Conservation (phyloP, 2,797 vertebrate species). For the Phalloptychus januarius region DNA sequence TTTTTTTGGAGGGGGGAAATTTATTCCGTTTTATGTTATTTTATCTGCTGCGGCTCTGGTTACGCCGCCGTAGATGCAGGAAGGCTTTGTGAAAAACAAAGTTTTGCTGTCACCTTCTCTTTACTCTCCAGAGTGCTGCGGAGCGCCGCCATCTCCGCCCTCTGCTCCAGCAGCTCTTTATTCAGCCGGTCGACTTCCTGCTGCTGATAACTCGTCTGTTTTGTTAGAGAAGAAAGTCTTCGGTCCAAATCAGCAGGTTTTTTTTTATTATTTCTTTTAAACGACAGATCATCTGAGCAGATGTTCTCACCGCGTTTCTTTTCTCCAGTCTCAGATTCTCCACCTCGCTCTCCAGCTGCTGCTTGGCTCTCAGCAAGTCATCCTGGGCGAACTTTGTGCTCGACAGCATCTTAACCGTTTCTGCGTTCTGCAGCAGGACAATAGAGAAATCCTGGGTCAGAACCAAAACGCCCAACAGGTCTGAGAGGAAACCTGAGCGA, state of each 20-base stretch:
- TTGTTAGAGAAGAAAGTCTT: background rate
- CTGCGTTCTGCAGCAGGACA: conserved; percentile 61
- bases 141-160: conserved; percentile 59
- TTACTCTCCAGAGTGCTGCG: conserved; percentile 65
- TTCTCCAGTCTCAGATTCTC: conserved; percentile 57
- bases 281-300: background rate
- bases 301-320: conserved; percentile 45
- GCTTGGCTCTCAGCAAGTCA: conserved; percentile 52
- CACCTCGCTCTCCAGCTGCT: conserved; percentile 62
- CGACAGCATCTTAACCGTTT: conserved; percentile 59
- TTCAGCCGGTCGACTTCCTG: conserved; percentile 83
- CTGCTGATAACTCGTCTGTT: conserved; percentile 83
- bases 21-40: background rate
- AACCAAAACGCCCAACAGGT: background rate
- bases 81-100: background rate
- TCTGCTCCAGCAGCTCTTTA: conserved; percentile 80
- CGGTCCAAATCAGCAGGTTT: background rate
- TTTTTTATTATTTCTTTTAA: too few relatives aligned
- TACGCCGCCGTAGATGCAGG: too few relatives aligned
- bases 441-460: too few relatives aligned
- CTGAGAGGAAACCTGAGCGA: background rate
- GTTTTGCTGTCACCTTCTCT: conserved; percentile 61
- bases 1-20: too few relatives aligned
- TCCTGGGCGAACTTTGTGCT: conserved; percentile 54
- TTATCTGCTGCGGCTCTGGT: background rate